phyloP scores from a whole-genome alignment of 2,113 vertebrate genomes.

The Arothron firmamentum region DNA sequence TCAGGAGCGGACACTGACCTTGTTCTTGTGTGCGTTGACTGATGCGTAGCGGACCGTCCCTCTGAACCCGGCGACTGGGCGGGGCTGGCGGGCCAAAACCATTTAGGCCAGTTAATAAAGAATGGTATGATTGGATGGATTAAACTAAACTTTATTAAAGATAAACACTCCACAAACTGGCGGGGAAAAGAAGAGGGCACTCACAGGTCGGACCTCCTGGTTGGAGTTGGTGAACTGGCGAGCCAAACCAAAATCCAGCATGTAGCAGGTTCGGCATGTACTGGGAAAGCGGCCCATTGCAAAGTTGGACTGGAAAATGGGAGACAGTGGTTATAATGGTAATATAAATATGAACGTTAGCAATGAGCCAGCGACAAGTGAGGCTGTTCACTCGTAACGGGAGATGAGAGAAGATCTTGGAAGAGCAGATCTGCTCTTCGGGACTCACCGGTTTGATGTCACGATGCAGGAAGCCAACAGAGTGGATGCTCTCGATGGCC shows the following conservation, averaged over 20 bases:
- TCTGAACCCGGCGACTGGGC: conserved; percentile 93
- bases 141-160: too few relatives aligned
- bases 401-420: neutral
- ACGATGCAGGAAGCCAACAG: conserved; percentile 94
- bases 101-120: neutral
- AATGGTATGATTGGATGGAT: too few relatives aligned
- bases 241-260: conserved; percentile 98
- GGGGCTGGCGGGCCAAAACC: conserved; percentile 78
- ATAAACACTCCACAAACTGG: neutral
- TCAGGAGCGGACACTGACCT: conserved; percentile 75
- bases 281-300: conserved; percentile 98
- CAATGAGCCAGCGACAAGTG: conserved; percentile 9
- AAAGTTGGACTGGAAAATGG: conserved; percentile 87
- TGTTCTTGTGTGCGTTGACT: conserved; percentile 95
- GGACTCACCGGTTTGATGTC: conserved; percentile 94
- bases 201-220: conserved; percentile 97
- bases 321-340: neutral
- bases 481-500: conserved; percentile 97
- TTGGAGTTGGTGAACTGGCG: conserved; percentile 98
- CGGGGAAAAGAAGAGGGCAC: conserved; percentile 45
- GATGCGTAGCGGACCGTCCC: conserved; percentile 97
- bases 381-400: neutral
- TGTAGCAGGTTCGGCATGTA: conserved; percentile 96
- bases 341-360: too few relatives aligned
- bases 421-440: neutral